These are phyloP conservation scores for Cinara cedri DNA, from an alignment of 2,888 invertebrate species.

Conservation along the genomic window DNA sequence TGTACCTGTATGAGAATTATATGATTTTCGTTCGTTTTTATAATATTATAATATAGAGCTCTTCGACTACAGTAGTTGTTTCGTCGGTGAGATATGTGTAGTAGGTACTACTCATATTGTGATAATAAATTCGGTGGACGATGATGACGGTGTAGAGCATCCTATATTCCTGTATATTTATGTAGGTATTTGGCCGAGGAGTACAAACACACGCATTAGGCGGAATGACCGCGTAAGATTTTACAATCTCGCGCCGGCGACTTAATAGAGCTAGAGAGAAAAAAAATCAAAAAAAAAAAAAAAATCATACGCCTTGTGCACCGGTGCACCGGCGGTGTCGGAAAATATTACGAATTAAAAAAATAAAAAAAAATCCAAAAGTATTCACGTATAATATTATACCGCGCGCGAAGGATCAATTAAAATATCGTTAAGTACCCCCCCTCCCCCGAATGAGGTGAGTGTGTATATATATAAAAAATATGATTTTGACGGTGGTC, in stretches of 20 bases:
- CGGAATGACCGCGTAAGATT: constrained; percentile 29
- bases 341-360: constrained; percentile 36
- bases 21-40: too few species aligned
- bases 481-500: constrained; percentile 31
- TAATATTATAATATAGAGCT: too few species aligned
- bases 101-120: too few species aligned
- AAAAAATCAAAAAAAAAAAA: not conserved
- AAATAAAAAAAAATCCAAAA: not conserved
- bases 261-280: not conserved
- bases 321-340: not conserved
- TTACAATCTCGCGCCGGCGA: constrained; percentile 13
- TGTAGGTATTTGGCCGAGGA: too few species aligned
- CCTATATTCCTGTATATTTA: too few species aligned
- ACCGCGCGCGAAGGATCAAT: constrained; percentile 22
- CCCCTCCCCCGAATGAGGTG: not conserved
- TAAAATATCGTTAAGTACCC: constrained; percentile 49
- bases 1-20: too few species aligned
- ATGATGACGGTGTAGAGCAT: not conserved
- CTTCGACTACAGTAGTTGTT: not conserved
- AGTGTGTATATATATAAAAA: not conserved
- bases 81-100: not conserved
- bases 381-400: too few species aligned
- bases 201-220: not conserved
- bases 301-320: not conserved
- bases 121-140: too few species aligned